phyloP scores from a whole-genome alignment of 1,140 invertebrate genomes.

The Aphelenchoides besseyi region DNA sequence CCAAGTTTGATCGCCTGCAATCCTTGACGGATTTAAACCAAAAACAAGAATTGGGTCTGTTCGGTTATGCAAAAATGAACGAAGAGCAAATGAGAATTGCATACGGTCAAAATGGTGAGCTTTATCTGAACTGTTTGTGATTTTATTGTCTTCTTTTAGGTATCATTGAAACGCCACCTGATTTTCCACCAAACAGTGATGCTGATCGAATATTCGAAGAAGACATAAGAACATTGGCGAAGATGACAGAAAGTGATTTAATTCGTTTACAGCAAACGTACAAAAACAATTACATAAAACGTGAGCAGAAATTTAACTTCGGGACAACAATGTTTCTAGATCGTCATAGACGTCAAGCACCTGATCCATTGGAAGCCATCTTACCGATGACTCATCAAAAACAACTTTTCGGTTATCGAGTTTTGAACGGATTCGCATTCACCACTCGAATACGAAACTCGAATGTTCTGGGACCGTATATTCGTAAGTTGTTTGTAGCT shows the following conservation, averaged over 20 bases:
- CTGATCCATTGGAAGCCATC: neutral
- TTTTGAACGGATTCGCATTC: constrained; percentile 11
- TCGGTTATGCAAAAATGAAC: constrained; percentile 17
- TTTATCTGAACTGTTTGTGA: too few relatives aligned
- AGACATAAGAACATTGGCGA: neutral
- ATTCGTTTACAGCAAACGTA: neutral
- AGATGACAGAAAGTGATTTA: constrained; percentile 2
- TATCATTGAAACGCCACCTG: neutral
- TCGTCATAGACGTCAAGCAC: constrained; percentile 1
- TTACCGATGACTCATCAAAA: constrained; percentile 2
- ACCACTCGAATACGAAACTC: constrained; percentile 10
- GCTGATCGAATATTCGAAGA: constrained; percentile 5
- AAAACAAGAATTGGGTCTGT: neutral
- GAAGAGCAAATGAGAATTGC: constrained; percentile 15
- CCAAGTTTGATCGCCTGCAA: neutral
- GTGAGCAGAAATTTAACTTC: neutral
- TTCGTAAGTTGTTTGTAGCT: neutral
- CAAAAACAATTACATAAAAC: neutral
- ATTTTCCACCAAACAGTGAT: neutral
- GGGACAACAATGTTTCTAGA: neutral
- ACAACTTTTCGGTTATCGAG: neutral
- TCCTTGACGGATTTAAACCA: neutral
- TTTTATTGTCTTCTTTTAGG: too few relatives aligned
- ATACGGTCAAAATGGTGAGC: constrained; percentile 14
- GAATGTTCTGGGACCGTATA: constrained; percentile 9